These are phyloP conservation scores for Lasioglossum marginatum DNA, from an alignment of 2,888 invertebrate genomes.

Conservation along the genomic window DNA sequence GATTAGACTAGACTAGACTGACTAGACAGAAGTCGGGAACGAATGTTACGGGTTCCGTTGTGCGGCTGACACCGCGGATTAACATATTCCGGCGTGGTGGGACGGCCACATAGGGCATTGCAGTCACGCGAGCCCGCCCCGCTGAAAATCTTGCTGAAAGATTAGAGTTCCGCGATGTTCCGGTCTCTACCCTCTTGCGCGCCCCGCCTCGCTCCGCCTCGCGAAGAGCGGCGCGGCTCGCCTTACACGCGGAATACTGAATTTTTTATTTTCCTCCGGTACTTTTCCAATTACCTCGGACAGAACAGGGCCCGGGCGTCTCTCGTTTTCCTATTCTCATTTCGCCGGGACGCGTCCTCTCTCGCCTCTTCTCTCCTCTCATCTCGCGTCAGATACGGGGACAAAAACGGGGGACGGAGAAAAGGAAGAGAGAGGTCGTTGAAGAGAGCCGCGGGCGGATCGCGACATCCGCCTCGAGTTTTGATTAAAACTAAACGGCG, in stretches of 20 bases:
- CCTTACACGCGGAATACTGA: slow-evolving; percentile 50
- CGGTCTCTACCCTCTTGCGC: slow-evolving; percentile 15
- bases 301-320: slow-evolving; percentile 39
- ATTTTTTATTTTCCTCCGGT: slow-evolving; percentile 46
- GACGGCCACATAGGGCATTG: background rate
- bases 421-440: slow-evolving; percentile 19
- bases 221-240: slow-evolving; percentile 5
- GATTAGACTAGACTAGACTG: too few relatives aligned
- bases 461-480: slow-evolving; percentile 61
- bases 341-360: slow-evolving; percentile 33
- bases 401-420: background rate
- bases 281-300: slow-evolving; percentile 70
- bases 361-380: slow-evolving; percentile 40
- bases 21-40: slow-evolving; percentile 12
- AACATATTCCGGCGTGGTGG: slow-evolving; percentile 6
- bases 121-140: slow-evolving; percentile 35
- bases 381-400: slow-evolving; percentile 30
- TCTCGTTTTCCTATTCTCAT: slow-evolving; percentile 60
- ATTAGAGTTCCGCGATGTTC: slow-evolving; percentile 42
- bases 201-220: background rate
- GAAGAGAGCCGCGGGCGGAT: slow-evolving; percentile 45
- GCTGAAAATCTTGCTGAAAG: slow-evolving; percentile 11
- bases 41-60: slow-evolving; percentile 13
- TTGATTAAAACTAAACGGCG: slow-evolving; percentile 79
- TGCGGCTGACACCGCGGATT: slow-evolving; percentile 8